Evolutionary conservation across 1,140 invertebrate genomes (phyloP).

Genomic region (Muscidifurax raptorellus): DNA sequence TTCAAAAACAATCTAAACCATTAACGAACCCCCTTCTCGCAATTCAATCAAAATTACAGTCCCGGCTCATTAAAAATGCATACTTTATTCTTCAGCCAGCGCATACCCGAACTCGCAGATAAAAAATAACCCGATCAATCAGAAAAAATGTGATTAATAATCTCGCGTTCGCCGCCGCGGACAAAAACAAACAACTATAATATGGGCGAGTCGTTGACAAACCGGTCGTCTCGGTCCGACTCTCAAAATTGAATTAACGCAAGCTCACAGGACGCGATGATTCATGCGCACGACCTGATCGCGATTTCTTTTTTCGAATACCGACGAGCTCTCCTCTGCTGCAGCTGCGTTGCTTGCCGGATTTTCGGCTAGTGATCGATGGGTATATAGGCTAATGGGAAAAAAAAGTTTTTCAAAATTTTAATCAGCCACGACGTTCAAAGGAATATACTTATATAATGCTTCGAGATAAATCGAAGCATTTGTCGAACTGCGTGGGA

Average conservation of each 20-base stretch:
- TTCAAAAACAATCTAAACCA: too few relatives aligned
- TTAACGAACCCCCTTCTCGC: not conserved
- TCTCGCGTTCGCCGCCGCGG: not conserved
- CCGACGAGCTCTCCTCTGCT: too few relatives aligned
- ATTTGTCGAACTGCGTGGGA: too few relatives aligned
- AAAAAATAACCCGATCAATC: conserved; percentile 25
- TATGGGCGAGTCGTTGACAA: conserved; percentile 2
- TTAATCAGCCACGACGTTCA: too few relatives aligned
- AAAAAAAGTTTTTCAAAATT: too few relatives aligned
- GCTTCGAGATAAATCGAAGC: too few relatives aligned
- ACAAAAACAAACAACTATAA: conserved; percentile 25
- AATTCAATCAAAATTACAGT: not conserved
- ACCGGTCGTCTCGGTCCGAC: conserved; percentile 4
- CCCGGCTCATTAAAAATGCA: not conserved
- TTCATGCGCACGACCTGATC: conserved; percentile 13
- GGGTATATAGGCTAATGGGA: too few relatives aligned
- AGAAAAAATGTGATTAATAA: conserved; percentile 10
- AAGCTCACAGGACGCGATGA: not conserved
- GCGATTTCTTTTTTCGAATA: conserved; percentile 9
- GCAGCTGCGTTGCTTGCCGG: too few relatives aligned
- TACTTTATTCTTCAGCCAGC: not conserved
- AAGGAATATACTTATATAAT: too few relatives aligned
- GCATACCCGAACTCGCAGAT: conserved; percentile 28
- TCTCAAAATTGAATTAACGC: conserved; percentile 39
- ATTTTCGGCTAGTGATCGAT: too few relatives aligned